These are phyloP conservation scores for Toxotes jaculatrix DNA, from an alignment of 2,113 vertebrate species.

Conservation along the genomic window DNA sequence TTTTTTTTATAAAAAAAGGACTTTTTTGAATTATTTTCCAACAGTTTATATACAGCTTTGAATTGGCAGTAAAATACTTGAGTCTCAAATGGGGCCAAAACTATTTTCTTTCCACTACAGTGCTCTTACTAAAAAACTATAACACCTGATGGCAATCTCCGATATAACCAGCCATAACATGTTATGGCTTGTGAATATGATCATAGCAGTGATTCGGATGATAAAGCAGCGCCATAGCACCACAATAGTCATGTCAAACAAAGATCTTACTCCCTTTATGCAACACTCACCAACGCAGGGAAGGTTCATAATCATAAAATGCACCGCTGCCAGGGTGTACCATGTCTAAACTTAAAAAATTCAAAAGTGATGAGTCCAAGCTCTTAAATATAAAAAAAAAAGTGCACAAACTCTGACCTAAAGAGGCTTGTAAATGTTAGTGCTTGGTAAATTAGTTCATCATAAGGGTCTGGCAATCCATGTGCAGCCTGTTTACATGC, in stretches of 20 bases:
- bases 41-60: background rate
- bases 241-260: conserved; percentile 29
- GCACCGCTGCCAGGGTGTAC: no score
- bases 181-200: conserved; percentile 48
- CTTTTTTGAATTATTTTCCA: conserved; percentile 30
- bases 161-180: background rate
- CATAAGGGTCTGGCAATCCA: background rate
- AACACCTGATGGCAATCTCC: conserved; percentile 33
- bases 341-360: no score
- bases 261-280: background rate
- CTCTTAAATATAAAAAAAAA: no score
- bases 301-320: background rate
- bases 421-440: background rate
- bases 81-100: conserved; percentile 25
- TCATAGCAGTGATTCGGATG: conserved; percentile 30
- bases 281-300: background rate
- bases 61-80: conserved; percentile 14
- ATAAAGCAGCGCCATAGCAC: conserved; percentile 13
- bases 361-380: no score
- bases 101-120: conserved; percentile 34
- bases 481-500: background rate
- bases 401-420: background rate
- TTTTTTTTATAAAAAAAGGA: conserved; percentile 6
- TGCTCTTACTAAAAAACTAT: conserved; percentile 9
- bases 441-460: background rate